A percentile compares a stretch with the other conserved stretches of the same genome.
Evolutionary conservation across 2,888 invertebrate species (phyloP).

Genomic region (Masnerella sp.): DNA sequence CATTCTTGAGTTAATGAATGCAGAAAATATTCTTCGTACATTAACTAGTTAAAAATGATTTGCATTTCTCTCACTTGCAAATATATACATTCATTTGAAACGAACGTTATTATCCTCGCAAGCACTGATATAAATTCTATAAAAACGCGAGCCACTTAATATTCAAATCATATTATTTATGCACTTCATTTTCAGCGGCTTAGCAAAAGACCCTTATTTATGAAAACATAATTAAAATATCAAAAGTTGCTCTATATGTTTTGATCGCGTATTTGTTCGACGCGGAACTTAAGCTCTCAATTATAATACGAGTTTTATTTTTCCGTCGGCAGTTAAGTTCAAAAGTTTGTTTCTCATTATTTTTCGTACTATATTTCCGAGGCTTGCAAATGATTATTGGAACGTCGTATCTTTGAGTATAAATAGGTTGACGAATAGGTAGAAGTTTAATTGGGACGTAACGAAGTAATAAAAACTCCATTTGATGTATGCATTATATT

Average conservation of each 20-base stretch:
- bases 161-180: constrained; percentile 24
- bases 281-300: constrained; percentile 20
- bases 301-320: constrained; percentile 24
- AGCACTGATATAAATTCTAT: constrained; percentile 5
- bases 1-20: constrained; percentile 16
- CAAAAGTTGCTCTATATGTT: constrained; percentile 1
- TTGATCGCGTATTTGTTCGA: constrained; percentile 17
- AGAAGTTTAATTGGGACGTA: constrained; percentile 34
- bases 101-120: constrained; percentile 3
- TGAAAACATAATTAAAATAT: constrained; percentile 26
- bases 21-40: constrained; percentile 5
- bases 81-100: constrained; percentile 16
- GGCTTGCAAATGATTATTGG: constrained; percentile 27
- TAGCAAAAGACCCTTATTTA: constrained; percentile 8
- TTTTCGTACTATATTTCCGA: constrained; percentile 9
- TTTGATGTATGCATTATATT: constrained; percentile 27
- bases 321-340: constrained; percentile 8
- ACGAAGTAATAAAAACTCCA: constrained; percentile 34
- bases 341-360: constrained; percentile 27
- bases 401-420: constrained; percentile 38
- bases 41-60: constrained; percentile 21
- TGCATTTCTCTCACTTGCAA: constrained; percentile 16
- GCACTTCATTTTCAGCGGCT: constrained; percentile 11
- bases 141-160: constrained; percentile 11
- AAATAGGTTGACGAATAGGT: constrained; percentile 40